Base-by-base conservation (phyloP, 1,140 invertebrate genomes). In the Dendroctonus valens region DNA sequence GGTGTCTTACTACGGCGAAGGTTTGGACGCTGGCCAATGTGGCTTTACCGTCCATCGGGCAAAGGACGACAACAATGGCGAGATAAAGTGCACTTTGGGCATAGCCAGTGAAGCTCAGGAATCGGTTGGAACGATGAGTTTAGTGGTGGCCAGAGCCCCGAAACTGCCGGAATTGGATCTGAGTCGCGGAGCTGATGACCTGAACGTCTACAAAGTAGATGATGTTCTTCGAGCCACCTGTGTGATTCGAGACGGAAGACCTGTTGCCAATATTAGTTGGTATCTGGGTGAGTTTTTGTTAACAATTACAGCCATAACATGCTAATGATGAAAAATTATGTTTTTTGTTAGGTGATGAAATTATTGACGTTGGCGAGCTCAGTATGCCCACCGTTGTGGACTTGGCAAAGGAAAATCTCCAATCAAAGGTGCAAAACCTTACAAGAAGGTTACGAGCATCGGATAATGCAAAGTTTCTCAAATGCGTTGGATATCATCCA, bases 201-300 rank as follows among this genome's bases (percentile, higher is more conserved):
- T 74, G 9, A 70, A 76, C 1, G 75, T 75, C 15, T 89, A 84
- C 73, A 81, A 78, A 71, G 85, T 86, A 59, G 83, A 83, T 3
- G 85, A 88, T 12, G 78, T 78, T 12, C 79, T 91, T 69, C 78
- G 80, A 70, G 86, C 87, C 2, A 82, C 82, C 61, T 92, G 89
- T 77, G 80, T 81, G n/a, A 85, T 89, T 0, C 78, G 81, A 61
- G 82, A 85, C 52, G 89, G 88, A 39, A 81, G 89, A 75, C 90
- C 89, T 9, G 83, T 84, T 3, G 88, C 89, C 0, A 89, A 88
- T 62, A 86, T 92, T 52, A 82, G 82, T 1, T 89, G 89, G 81
- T 89, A 77, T 71, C 78, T 89, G 44, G 85, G 85, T 87, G 80
- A 80, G 77, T 40, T 50, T 26, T 48, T 40, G 6, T 49, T n/a